Base-by-base conservation (phyloP, 2,888 invertebrate genomes). In the Brachyopa scutellaris region DNA sequence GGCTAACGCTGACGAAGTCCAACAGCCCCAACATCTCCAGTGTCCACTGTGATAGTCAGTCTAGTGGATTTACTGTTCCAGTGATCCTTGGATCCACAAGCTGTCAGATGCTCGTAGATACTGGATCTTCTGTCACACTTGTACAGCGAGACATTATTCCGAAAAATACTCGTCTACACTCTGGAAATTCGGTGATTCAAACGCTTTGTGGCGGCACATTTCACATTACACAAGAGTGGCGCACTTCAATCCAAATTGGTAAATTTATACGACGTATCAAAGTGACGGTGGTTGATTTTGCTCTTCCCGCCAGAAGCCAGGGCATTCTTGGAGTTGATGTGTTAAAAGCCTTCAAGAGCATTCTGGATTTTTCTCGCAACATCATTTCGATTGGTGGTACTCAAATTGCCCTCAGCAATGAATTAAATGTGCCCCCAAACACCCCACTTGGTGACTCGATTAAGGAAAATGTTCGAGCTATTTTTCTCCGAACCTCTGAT, bases 281-380 rank as follows among this genome's bases (percentile, higher is more conserved):
- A 19, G n/a, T 53, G 1, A 11, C 33, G 51, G 33, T 33, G 51
- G 15, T 53, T 11, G 51, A 29, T 53, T n/a, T 53, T 53, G 0
- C 19, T 2, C 33, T 33, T 53, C 33, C 53, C 53, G 7, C 17
- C 53, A 15, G 5, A 19, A 33, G 53, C 31, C 33, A 33, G 17
- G 53, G 53, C 11, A 15, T 53, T 33, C 53, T 53, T 2, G 15
- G 53, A 17, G n/a, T 53, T 9, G 51, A 51, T 31, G 26, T 51
- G 15, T 17, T 51, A 21, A 29, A 26, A 51, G 31, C 29, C 3
- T 8, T 3, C 33, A 33, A 33, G 1, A 8, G n/a, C 1, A 3
- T 33, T n/a, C 1, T n/a, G 3, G 33, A n/a, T 33, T n/a, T n/a
- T 2, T 33, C 1, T 8, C 26, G 2, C 17, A 40, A 15, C 7